Conservation (phyloP, 1,140 invertebrate species). For the Scaptomyza pallida region DNA sequence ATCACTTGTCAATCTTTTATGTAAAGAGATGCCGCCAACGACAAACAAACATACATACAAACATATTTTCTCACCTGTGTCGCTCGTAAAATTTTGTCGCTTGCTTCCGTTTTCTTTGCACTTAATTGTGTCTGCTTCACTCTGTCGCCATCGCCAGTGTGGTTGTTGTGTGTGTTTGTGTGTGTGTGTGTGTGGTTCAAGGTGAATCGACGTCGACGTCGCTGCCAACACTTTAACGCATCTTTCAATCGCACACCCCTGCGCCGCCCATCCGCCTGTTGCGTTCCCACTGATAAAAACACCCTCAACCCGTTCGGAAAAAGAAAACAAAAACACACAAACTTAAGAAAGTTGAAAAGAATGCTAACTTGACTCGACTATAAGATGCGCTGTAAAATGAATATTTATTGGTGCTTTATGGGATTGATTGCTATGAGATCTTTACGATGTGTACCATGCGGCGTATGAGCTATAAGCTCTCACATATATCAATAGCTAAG, state of each 20-base stretch:
- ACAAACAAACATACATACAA: no score
- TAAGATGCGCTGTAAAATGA: conserved; percentile 11
- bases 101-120: conserved; percentile 74
- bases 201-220: conserved; percentile 58
- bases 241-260: conserved; percentile 70
- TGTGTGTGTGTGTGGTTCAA: conserved; percentile 78
- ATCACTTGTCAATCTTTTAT: conserved; percentile 82
- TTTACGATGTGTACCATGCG: not conserved
- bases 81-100: conserved; percentile 76
- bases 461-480: conserved; percentile 11
- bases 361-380: not conserved
- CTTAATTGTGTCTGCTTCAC: conserved; percentile 74
- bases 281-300: not conserved
- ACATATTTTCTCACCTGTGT: conserved; percentile 61
- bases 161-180: conserved; percentile 57
- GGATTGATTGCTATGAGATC: no score
- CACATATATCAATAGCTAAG: no score
- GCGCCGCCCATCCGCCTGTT: not conserved
- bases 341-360: not conserved
- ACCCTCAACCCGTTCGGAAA: conserved; percentile 58
- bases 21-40: conserved; percentile 67
- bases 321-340: conserved; percentile 20
- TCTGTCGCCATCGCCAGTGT: conserved; percentile 32
- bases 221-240: conserved; percentile 58
- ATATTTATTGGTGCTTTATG: no score